Evolutionary conservation across 2,797 vertebrate species (phyloP).

Genomic region (Mus caroli): DNA sequence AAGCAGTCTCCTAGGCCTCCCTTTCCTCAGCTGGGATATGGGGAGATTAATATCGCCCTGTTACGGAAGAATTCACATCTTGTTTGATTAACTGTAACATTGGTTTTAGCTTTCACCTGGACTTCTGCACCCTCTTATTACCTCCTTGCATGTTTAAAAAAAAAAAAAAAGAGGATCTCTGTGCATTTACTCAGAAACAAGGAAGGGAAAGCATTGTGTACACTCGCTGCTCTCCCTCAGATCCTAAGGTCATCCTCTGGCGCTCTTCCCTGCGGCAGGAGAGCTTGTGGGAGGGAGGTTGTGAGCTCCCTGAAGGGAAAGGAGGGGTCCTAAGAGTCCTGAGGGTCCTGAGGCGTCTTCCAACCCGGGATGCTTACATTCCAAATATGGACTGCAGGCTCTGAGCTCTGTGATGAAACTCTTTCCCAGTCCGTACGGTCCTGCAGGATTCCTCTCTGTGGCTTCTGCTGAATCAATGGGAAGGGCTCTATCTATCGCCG

Average conservation of each 20-base stretch:
- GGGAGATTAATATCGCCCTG: background rate
- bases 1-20: background rate
- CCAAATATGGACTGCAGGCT: background rate
- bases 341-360: background rate
- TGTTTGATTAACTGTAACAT: background rate
- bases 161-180: background rate
- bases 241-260: background rate
- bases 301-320: background rate
- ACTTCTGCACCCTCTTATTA: background rate
- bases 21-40: background rate
- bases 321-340: background rate
- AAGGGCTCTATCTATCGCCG: background rate
- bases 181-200: background rate
- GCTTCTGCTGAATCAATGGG: background rate
- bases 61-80: background rate
- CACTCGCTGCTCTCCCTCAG: background rate
- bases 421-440: background rate
- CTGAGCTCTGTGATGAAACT: background rate
- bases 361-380: background rate
- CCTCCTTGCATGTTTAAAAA: background rate
- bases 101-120: background rate
- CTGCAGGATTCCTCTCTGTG: background rate
- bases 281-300: background rate
- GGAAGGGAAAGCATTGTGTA: background rate
- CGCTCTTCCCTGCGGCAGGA: background rate